Base-by-base conservation (phyloP, 2,888 invertebrate species). In the Incurvaria masculella region DNA sequence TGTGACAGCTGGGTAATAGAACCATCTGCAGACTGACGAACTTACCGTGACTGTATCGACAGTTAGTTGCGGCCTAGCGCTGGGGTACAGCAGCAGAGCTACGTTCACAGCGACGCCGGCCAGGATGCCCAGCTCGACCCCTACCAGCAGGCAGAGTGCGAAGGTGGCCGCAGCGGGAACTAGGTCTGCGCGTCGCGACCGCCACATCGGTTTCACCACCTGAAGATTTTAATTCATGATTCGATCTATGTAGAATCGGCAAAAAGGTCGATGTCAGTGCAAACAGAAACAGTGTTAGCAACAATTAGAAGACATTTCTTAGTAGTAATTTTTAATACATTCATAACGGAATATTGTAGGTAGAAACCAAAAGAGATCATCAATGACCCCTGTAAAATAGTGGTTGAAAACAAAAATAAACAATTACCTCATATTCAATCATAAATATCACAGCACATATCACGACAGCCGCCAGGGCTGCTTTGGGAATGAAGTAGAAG, bases 381-480 rank as follows among this genome's bases (percentile, higher is more conserved):
- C n/a, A n/a, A n/a, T n/a, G n/a, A n/a, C n/a, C n/a, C n/a, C n/a
- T n/a, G n/a, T n/a, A n/a, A n/a, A n/a, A n/a, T n/a, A 23, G 23
- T 23, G 23, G 23, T 23, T 23, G 23, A 5, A 23, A 10, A 23
- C 23, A 5, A 23, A 23, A 23, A n/a, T n/a, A n/a, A n/a, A 23
- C 45, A 52, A 53, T 61, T 59, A 83, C 84, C 78, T 91, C 91
- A 65, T 91, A 93, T 69, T 94, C 94, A 60, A 94, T 92, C 94
- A 94, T 94, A 70, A 92, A 93, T 65, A 96, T 88, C 52, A 97
- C 96, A 56, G 97, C 96, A 64, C 92, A 91, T 55, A 97, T 95
- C 52, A 97, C 95, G 42, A 97, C 94, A 2, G 94, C 93, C 27
- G 94, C 93, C 17, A 97, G 72, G 0, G 94, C 88, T 1, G 93